A percentile compares a stretch with the other conserved stretches of the same genome.
Conservation (phyloP, 2,888 invertebrate genomes). For the Mechanitis mazaeus region DNA sequence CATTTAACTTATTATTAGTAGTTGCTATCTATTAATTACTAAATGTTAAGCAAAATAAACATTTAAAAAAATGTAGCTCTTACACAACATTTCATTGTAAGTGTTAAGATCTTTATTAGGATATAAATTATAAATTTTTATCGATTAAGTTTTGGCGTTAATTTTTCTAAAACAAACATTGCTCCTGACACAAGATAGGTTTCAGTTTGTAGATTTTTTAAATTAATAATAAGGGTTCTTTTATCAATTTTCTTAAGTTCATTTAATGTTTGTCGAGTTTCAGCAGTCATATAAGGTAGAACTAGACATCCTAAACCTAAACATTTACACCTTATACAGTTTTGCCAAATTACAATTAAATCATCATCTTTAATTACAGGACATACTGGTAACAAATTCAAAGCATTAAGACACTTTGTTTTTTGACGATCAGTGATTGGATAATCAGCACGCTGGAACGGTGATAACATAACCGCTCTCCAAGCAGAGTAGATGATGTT, state of each 20-base stretch:
- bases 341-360: conserved; percentile 66
- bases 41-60: too few species aligned
- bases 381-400: conserved; percentile 66
- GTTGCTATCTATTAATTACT: too few species aligned
- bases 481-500: conserved; percentile 57
- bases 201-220: conserved; percentile 66
- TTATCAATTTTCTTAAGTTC: conserved; percentile 67
- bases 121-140: conserved; percentile 28
- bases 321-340: conserved; percentile 65
- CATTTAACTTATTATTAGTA: too few species aligned
- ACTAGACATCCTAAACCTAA: conserved; percentile 65
- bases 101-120: too few species aligned
- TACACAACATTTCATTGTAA: too few species aligned
- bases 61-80: too few species aligned
- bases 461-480: conserved; percentile 62
- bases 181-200: conserved; percentile 68
- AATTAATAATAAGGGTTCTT: conserved; percentile 61
- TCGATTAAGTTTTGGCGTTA: conserved; percentile 48
- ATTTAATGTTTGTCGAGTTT: conserved; percentile 51
- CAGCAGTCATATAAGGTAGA: conserved; percentile 63
- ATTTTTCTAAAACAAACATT: conserved; percentile 64
- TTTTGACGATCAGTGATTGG: conserved; percentile 69
- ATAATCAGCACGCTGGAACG: conserved; percentile 68
- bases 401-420: conserved; percentile 57
- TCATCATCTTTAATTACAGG: conserved; percentile 66